phyloP scores from a whole-genome alignment of 2,797 vertebrate genomes.

The Neosalanx taihuensis region DNA sequence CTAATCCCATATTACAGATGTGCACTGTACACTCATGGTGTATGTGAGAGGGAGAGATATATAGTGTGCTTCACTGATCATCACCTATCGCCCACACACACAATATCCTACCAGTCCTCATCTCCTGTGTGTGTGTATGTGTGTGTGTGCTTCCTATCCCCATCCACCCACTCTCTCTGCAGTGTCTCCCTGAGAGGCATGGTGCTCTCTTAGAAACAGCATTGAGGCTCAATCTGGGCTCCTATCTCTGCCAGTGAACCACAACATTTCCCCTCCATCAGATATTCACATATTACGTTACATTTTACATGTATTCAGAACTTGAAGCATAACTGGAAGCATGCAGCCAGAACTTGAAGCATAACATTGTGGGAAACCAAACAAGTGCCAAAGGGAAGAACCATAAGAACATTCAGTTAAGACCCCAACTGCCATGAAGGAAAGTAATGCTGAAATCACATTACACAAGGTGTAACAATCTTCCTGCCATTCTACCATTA shows the following conservation, averaged over 20 bases:
- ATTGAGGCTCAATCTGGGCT: constrained; percentile 59
- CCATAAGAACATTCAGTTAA: too few species aligned
- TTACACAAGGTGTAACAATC: neutral
- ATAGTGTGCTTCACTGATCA: constrained; percentile 16
- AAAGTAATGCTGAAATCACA: neutral
- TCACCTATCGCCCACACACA: constrained; percentile 10
- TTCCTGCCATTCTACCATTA: too few species aligned
- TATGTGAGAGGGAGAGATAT: neutral
- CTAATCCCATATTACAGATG: neutral
- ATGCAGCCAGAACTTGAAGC: neutral
- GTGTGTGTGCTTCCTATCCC: constrained; percentile 13
- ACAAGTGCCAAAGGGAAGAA: too few species aligned
- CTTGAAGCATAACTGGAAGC: neutral
- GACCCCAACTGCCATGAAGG: neutral
- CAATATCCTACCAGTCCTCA: constrained; percentile 12
- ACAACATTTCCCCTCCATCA: neutral
- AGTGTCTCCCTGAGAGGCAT: constrained; percentile 27
- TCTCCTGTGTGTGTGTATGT: neutral
- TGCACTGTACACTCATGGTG: neutral
- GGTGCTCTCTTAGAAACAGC: constrained; percentile 26
- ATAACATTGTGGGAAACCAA: too few species aligned
- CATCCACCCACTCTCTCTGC: neutral
- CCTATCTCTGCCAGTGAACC: neutral
- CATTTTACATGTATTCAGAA: too few species aligned
- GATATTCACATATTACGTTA: constrained; percentile 30